Evolutionary conservation across 2,888 invertebrate genomes (phyloP), one percentile per base, ranked within the genome.

Genomic region (Portevinia maculata): DNA sequence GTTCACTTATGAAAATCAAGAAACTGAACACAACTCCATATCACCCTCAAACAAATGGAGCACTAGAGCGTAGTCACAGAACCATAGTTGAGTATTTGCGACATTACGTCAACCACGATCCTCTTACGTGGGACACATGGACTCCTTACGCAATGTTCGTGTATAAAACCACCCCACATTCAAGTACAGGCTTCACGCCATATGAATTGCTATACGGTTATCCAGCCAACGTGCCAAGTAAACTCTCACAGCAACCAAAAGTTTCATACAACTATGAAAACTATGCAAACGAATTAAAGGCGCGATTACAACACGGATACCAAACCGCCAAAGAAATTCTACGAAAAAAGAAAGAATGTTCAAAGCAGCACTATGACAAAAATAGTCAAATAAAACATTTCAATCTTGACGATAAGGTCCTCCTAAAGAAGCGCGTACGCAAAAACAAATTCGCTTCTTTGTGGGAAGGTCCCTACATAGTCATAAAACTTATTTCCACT

Each of bases 41-140:
- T n/a, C n/a, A n/a, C n/a, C n/a, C n/a, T n/a, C n/a, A n/a, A n/a
- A n/a, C n/a, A n/a, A n/a, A n/a, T n/a, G n/a, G n/a, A n/a, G n/a
- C n/a, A n/a, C n/a, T n/a, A n/a, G n/a, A n/a, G n/a, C n/a, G n/a
- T n/a, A n/a, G n/a, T n/a, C n/a, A n/a, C n/a, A n/a, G n/a, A n/a
- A n/a, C n/a, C n/a, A n/a, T n/a, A n/a, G n/a, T n/a, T n/a, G n/a
- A n/a, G n/a, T n/a, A n/a, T n/a, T n/a, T n/a, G n/a, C n/a, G n/a
- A n/a, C n/a, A n/a, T n/a, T n/a, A n/a, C n/a, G n/a, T n/a, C n/a
- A n/a, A n/a, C n/a, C n/a, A n/a, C n/a, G n/a, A n/a, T n/a, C n/a
- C n/a, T n/a, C n/a, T n/a, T n/a, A 75, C 57, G 7, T 69, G 69
- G 57, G 39, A 69, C 9, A 67, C 67, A 37, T 64, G 50, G 50